These are phyloP conservation scores for Uloborus diversus DNA, from an alignment of 1,140 invertebrate species.

Conservation along the genomic window DNA sequence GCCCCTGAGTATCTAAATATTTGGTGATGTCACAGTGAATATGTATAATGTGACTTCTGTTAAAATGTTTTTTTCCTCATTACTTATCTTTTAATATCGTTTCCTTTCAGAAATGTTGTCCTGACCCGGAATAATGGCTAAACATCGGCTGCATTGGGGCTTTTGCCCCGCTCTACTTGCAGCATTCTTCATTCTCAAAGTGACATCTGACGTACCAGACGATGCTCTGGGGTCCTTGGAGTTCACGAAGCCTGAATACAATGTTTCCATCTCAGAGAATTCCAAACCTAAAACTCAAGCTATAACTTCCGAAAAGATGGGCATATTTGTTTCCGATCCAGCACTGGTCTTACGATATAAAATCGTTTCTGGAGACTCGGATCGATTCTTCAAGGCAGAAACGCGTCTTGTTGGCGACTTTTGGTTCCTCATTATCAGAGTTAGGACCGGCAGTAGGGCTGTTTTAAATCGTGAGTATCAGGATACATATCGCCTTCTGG, in stretches of 20 bases:
- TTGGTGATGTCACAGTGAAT: too few species aligned
- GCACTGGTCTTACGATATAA: constrained; percentile 75
- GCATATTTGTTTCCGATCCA: constrained; percentile 68
- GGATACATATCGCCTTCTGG: constrained; percentile 81
- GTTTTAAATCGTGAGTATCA: constrained; percentile 91
- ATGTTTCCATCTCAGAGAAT: constrained; percentile 91
- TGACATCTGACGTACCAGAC: not conserved
- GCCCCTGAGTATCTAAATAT: too few species aligned
- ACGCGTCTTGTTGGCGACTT: constrained; percentile 85
- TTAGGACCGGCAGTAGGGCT: constrained; percentile 81
- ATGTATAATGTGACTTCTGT: too few species aligned
- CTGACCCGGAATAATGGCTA: constrained; percentile 42
- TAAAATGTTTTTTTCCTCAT: too few species aligned
- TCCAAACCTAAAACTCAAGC: constrained; percentile 86
- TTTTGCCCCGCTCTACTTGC: not conserved
- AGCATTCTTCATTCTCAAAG: constrained; percentile 7
- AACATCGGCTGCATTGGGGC: constrained; percentile 11
- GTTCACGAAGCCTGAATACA: constrained; percentile 82
- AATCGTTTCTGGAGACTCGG: constrained; percentile 83
- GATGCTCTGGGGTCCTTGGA: not conserved
- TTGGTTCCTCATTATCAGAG: constrained; percentile 88
- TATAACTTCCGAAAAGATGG: constrained; percentile 74
- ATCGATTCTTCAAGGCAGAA: constrained; percentile 93
- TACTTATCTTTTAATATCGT: not conserved
- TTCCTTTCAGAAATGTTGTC: constrained; percentile 4